These are phyloP conservation scores for Chymomyza procnemis DNA, from an alignment of 2,888 invertebrate species.

Conservation along the genomic window DNA sequence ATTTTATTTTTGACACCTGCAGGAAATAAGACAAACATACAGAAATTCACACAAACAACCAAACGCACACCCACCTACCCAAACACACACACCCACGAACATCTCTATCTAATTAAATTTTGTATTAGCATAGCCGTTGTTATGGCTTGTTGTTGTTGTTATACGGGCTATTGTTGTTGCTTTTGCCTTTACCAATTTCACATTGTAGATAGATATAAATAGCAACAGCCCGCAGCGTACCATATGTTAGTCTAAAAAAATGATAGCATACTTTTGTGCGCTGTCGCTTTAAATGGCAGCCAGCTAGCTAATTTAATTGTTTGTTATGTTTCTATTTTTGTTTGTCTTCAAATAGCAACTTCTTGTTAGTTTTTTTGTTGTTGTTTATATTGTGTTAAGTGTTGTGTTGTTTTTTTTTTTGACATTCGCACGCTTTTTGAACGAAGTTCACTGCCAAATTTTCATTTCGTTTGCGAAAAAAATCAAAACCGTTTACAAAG, in stretches of 20 bases:
- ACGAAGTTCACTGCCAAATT: slow-evolving; percentile 67
- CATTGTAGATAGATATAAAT: neutral
- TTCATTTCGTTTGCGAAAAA: slow-evolving; percentile 50
- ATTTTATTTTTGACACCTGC: slow-evolving; percentile 17
- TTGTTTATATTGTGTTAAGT: neutral
- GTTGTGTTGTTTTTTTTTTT: no score
- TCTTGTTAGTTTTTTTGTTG: neutral
- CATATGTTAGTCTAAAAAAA: slow-evolving; percentile 50
- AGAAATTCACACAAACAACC: slow-evolving; percentile 15
- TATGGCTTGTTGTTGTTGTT: neutral
- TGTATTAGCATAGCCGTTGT: slow-evolving; percentile 26
- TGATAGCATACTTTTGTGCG: neutral
- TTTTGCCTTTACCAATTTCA: neutral
- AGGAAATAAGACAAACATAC: slow-evolving; percentile 8
- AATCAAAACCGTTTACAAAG: slow-evolving; percentile 36
- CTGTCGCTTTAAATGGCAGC: neutral
- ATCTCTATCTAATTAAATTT: slow-evolving; percentile 29
- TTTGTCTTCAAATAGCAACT: slow-evolving; percentile 2
- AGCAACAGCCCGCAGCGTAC: slow-evolving; percentile 28
- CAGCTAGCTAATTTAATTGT: neutral
- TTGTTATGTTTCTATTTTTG: slow-evolving; percentile 5
- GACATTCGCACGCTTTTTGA: slow-evolving; percentile 16
- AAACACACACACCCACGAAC: slow-evolving; percentile 11
- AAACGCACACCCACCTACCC: slow-evolving; percentile 11
- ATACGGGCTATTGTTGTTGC: neutral